Conservation (phyloP, 2,888 invertebrate genomes). For the Agonopterix subpropinquella region DNA sequence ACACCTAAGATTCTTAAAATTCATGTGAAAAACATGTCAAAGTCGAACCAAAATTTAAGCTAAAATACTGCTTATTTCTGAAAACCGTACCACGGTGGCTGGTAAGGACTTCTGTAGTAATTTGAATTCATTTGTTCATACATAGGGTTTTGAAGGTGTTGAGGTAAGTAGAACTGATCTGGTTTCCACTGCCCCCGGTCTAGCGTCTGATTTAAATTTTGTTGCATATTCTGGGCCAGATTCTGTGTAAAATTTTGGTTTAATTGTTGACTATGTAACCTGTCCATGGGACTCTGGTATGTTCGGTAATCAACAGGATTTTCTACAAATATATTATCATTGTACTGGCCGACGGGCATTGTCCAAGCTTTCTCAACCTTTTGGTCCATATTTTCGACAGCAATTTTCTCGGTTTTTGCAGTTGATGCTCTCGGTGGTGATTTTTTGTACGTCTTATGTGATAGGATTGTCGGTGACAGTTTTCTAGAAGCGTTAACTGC, state of each 20-base stretch:
- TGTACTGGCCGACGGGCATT: constrained; percentile 57
- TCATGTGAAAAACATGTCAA: no score
- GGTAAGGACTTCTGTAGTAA: constrained; percentile 52
- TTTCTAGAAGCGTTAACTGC: no score
- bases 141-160: constrained; percentile 22
- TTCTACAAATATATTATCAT: constrained; percentile 55
- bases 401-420: neutral
- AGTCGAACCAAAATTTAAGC: no score
- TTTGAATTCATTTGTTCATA: constrained; percentile 40
- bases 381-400: neutral
- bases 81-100: constrained; percentile 54
- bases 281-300: constrained; percentile 11
- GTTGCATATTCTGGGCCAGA: constrained; percentile 14
- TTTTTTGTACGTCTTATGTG: constrained; percentile 9
- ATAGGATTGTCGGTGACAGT: constrained; percentile 2
- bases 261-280: constrained; percentile 12
- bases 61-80: constrained; percentile 40
- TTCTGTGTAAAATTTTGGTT: neutral
- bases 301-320: constrained; percentile 47
- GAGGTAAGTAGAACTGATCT: constrained; percentile 27
- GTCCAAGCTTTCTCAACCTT: neutral
- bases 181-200: constrained; percentile 36
- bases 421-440: constrained; percentile 5
- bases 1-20: no score
- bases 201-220: constrained; percentile 1